Evolutionary conservation across 2,113 vertebrate species (phyloP).

Genomic region (Xenopus borealis): DNA sequence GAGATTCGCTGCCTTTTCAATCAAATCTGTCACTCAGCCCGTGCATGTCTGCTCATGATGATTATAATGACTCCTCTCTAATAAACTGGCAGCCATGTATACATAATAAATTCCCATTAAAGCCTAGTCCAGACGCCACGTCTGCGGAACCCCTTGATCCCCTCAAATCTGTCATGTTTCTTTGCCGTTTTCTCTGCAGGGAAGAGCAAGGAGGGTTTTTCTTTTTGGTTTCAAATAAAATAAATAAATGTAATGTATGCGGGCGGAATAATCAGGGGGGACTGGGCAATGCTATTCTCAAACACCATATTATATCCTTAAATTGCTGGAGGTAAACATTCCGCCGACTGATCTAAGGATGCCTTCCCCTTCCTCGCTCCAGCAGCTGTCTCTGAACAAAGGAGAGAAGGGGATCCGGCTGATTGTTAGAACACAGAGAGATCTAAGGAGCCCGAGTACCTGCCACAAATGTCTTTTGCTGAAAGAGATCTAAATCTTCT

Average conservation of each 20-base stretch:
- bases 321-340: conserved; percentile 38
- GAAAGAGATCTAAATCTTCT: conserved; percentile 27
- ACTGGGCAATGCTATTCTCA: conserved; percentile 5
- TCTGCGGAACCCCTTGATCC: conserved; percentile 38
- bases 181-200: conserved; percentile 34
- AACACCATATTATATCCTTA: conserved; percentile 39
- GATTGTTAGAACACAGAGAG: conserved; percentile 34
- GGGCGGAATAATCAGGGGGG: not conserved
- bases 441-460: conserved; percentile 20
- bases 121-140: conserved; percentile 43
- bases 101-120: conserved; percentile 55
- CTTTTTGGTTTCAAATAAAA: not conserved
- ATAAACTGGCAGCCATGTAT: conserved; percentile 52
- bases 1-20: conserved; percentile 49
- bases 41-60: conserved; percentile 38
- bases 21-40: conserved; percentile 49
- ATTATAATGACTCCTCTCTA: conserved; percentile 48
- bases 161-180: conserved; percentile 44
- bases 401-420: conserved; percentile 19
- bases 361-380: conserved; percentile 24
- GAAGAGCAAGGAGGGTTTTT: conserved; percentile 22
- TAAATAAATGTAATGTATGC: conserved; percentile 27
- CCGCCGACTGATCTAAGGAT: conserved; percentile 21
- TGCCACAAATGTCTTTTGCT: conserved; percentile 9
- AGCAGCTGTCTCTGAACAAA: conserved; percentile 42